Base-by-base conservation (phyloP, 2,113 vertebrate genomes). In the Laterallus jamaicensis region DNA sequence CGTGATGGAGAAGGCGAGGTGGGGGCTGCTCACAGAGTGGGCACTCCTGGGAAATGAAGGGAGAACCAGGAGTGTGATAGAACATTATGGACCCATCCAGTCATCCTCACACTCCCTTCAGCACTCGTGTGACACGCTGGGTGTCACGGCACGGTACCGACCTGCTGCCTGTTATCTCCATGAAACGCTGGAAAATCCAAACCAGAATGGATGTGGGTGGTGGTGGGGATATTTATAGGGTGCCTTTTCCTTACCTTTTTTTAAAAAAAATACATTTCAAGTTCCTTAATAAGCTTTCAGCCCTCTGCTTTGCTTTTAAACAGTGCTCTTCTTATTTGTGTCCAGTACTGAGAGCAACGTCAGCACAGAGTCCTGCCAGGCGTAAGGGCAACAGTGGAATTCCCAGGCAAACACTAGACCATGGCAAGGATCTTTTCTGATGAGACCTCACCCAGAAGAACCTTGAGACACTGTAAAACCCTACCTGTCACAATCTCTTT, bases 1-100 rank as follows among this genome's bases (percentile, higher is more conserved):
- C 1, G 0, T 8, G 28, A 15, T 2, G 24, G 28, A 22, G 15
- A 20, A 28, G 31, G 6, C 0, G 3, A 42, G 71, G 55, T 10
- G 50, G 32, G 56, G 29, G 4, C 56, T 54, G 74, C 60, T 52
- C 20, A 26, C 40, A 10, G 17, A 29, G 32, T 6, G 13, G 29
- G 26, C 2, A 4, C 20, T 5, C 78, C 58, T 58, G 5, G 25
- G 29, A 69, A 82, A 79, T 26, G 6, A 86, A 58, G 1, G 44
- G 78, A 42, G 63, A 68, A 83, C 4, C 56, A 44, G 44, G 14
- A 20, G 24, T 18, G 9, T 8, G 35, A 42, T 11, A 28, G 37
- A 59, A 28, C 2, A 9, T 25, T 20, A 56, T 8, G 39, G 49
- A 54, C 56, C 31, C 9, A 35, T 47, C 19, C 18, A 58, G 52